Evolutionary conservation across 1,140 invertebrate genomes (phyloP).

Genomic region (Drosophila insularis): DNA sequence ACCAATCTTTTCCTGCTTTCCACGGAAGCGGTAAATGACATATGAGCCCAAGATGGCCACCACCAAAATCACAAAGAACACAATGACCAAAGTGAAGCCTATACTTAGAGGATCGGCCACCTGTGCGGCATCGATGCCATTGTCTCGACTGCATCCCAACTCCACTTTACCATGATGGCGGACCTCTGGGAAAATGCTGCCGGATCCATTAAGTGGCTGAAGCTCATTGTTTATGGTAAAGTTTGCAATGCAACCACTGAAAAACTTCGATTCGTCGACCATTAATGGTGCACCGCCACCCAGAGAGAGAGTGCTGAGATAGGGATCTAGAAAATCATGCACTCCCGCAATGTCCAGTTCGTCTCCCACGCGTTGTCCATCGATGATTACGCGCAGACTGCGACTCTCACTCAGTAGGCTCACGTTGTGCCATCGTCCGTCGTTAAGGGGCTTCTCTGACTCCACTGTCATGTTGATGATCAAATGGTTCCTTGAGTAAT

Average conservation of each 20-base stretch:
- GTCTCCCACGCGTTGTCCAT: conserved; percentile 89
- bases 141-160: conserved; percentile 87
- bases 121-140: conserved; percentile 89
- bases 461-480: conserved; percentile 91
- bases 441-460: conserved; percentile 85
- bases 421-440: conserved; percentile 94
- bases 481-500: conserved; percentile 89
- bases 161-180: conserved; percentile 87
- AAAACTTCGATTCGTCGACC: conserved; percentile 83
- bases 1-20: conserved; percentile 91
- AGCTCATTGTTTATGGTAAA: conserved; percentile 94
- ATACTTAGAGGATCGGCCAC: conserved; percentile 93
- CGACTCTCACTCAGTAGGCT: conserved; percentile 88
- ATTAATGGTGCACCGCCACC: conserved; percentile 88
- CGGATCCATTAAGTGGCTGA: conserved; percentile 93
- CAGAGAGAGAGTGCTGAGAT: conserved; percentile 89
- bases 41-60: conserved; percentile 94
- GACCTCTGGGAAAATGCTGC: conserved; percentile 89
- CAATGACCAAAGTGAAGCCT: conserved; percentile 95
- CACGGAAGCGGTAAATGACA: conserved; percentile 92
- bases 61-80: conserved; percentile 95
- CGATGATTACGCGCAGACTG: conserved; percentile 88
- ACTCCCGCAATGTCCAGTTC: conserved; percentile 92
- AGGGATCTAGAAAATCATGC: conserved; percentile 96
- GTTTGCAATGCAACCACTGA: conserved; percentile 94